A percentile compares a stretch with the other conserved stretches of the same genome.
These are phyloP conservation scores for Centropus bengalensis DNA, from an alignment of 2,113 vertebrate genomes.

Conservation along the genomic window DNA sequence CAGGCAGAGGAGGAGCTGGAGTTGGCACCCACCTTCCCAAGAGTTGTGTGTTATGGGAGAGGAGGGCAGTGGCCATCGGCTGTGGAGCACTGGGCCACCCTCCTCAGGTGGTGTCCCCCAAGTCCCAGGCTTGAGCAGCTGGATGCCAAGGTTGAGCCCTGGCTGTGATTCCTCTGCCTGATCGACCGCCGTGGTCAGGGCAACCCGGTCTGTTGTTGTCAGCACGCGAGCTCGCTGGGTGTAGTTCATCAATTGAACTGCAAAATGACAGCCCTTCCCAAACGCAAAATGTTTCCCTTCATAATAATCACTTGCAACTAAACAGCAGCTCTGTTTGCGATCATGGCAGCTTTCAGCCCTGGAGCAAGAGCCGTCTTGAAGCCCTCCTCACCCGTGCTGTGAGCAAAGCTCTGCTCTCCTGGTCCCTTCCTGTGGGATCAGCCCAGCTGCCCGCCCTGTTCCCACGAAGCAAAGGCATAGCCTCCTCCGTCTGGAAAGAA, in stretches of 20 bases:
- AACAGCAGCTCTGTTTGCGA: background rate
- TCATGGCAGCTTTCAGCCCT: background rate
- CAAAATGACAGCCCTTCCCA: background rate
- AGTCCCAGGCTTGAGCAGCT: background rate
- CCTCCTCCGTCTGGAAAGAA: background rate
- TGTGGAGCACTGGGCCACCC: background rate
- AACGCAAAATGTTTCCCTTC: background rate
- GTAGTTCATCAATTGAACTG: background rate
- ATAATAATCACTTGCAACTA: background rate
- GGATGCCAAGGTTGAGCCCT: background rate
- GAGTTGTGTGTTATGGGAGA: background rate
- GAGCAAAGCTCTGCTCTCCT: background rate
- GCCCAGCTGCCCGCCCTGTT: background rate
- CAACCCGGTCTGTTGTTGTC: background rate
- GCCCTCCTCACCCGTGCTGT: accelerated
- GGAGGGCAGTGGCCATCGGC: background rate
- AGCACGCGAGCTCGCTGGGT: accelerated
- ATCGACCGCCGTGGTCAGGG: accelerated
- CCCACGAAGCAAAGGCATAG: background rate
- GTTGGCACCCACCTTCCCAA: background rate
- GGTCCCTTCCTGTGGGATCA: background rate
- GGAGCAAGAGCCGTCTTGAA: background rate
- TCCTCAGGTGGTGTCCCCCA: background rate
- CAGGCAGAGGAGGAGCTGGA: background rate
- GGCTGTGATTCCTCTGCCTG: background rate